Evolutionary conservation across 2,888 invertebrate species (phyloP).

Genomic region (Cenopis cana): DNA sequence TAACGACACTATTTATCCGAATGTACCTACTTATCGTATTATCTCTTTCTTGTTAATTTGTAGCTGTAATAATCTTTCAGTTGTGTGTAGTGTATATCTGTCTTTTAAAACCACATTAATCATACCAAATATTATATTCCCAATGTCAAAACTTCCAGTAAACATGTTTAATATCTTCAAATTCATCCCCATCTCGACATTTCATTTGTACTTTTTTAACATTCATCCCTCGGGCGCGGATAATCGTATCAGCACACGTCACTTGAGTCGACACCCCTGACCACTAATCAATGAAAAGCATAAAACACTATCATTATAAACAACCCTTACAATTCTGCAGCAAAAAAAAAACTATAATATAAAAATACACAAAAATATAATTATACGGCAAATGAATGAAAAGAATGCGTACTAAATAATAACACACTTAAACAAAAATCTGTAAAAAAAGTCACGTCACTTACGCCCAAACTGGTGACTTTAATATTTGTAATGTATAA

Average conservation of each 20-base stretch:
- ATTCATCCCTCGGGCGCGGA: slow-evolving; percentile 62
- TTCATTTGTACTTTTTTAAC: slow-evolving; percentile 60
- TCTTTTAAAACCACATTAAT: no score
- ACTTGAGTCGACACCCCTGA: slow-evolving; percentile 68
- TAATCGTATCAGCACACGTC: slow-evolving; percentile 81
- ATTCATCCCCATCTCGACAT: slow-evolving; percentile 55
- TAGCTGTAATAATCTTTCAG: not conserved
- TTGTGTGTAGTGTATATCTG: no score
- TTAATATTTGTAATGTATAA: slow-evolving; percentile 63
- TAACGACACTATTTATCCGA: no score
- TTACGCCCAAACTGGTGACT: not conserved
- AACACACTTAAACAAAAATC: not conserved
- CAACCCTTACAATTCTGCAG: slow-evolving; percentile 11
- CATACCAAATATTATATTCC: no score
- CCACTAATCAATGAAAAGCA: slow-evolving; percentile 67
- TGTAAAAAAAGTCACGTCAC: not conserved
- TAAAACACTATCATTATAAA: slow-evolving; percentile 39
- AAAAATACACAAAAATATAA: slow-evolving; percentile 4
- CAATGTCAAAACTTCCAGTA: not conserved
- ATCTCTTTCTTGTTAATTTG: not conserved
- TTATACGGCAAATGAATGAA: not conserved
- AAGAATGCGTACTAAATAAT: not conserved
- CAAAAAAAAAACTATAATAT: not conserved
- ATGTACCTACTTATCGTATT: not conserved
- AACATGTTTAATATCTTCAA: slow-evolving; percentile 48